Evolutionary conservation across 2,113 vertebrate species (phyloP), one percentile per base, ranked within the genome.

Genomic region (Nansenia antarctica): DNA sequence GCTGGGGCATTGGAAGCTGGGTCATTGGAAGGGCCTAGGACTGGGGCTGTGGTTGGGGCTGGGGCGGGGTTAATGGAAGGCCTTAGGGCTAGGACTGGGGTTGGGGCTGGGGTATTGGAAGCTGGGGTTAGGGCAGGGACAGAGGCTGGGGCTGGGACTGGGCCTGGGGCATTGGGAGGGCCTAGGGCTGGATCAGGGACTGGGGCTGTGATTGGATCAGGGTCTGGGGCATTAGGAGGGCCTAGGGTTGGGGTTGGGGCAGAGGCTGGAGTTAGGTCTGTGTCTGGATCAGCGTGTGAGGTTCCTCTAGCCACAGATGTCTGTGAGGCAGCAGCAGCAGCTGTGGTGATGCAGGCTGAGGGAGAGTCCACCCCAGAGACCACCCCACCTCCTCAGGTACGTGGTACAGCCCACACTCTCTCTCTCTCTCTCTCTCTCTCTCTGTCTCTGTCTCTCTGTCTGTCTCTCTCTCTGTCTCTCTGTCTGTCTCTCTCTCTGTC

Each of bases 1-100:
- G 66, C 49, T 42, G 54, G 42, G 5, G 4, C n/a, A n/a, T n/a
- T n/a, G n/a, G n/a, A n/a, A n/a, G n/a, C 47, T 9, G 24, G 5
- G 4, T n/a, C 55, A 0, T 62, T 52, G 24, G 62, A n/a, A n/a
- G n/a, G n/a, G n/a, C n/a, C 22, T 39, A 58, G 69, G 81, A 58
- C 92, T 83, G 1, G 82, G 90, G 8, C 88, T 86, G 87, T 70
- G 87, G 83, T 81, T 85, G 52, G 85, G 88, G 39, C 62, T 87
- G 90, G 79, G 72, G 53, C 39, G n/a, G 24, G 5, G 4, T n/a
- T 49, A 0, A 65, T 52, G 24, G 62, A n/a, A n/a, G n/a, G n/a
- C n/a, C n/a, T 18, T 39, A 58, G 69, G 81, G 53, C 39, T 15
- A 15, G 4, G 42, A 59, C 57, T 32, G 39, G 42, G 15, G 59